phyloP scores from a whole-genome alignment of 2,888 invertebrate species.

The Philereme transversata region DNA sequence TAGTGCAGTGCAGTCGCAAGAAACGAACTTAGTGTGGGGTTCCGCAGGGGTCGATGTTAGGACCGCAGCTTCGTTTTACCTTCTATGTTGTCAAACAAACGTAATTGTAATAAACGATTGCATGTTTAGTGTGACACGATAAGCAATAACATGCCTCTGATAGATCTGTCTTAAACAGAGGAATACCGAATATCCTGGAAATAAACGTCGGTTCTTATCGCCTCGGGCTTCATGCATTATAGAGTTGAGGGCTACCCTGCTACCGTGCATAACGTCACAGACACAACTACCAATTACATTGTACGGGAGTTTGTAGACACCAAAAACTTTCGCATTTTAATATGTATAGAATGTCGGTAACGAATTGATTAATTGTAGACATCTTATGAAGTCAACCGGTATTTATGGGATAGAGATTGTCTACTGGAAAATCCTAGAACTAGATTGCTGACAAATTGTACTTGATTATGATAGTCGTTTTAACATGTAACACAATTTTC shows the following conservation, averaged over 20 bases:
- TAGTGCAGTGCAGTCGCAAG: neutral
- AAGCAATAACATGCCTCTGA: constrained; percentile 28
- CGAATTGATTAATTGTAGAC: neutral
- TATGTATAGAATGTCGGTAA: too few relatives aligned
- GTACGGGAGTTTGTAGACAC: too few relatives aligned
- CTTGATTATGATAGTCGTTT: too few relatives aligned
- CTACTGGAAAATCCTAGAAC: too few relatives aligned
- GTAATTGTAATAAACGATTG: constrained; percentile 11
- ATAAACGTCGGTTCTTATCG: constrained; percentile 22
- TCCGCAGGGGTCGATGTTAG: constrained; percentile 7
- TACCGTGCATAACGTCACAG: too few relatives aligned
- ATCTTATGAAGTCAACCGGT: neutral
- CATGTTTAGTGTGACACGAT: constrained; percentile 16
- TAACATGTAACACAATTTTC: too few relatives aligned
- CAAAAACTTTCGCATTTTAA: too few relatives aligned
- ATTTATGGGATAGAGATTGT: neutral
- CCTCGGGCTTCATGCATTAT: constrained; percentile 5
- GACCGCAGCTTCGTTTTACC: constrained; percentile 12
- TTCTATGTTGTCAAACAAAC: constrained; percentile 21
- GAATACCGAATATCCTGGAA: constrained; percentile 15
- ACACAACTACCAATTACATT: too few relatives aligned
- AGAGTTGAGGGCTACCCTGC: too few relatives aligned
- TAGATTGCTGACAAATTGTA: too few relatives aligned
- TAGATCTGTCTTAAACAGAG: constrained; percentile 20
- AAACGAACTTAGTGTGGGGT: neutral